Conservation (phyloP, 2,113 vertebrate genomes). For the Plecotus auritus region DNA sequence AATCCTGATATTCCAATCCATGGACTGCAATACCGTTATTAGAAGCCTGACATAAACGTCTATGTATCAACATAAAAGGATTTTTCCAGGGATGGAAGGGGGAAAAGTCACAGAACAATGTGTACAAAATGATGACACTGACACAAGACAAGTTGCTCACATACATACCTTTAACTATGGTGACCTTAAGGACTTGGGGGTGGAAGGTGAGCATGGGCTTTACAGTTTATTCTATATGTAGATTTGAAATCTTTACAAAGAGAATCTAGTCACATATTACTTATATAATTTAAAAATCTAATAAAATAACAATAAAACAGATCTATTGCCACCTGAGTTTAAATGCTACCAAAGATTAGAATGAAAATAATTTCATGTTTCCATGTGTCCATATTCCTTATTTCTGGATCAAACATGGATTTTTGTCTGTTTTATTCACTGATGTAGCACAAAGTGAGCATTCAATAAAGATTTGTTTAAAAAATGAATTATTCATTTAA, state of each 20-base stretch:
- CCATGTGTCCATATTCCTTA: neutral
- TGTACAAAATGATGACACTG: neutral
- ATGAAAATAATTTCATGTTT: neutral
- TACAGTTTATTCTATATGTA: neutral
- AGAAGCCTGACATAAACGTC: neutral
- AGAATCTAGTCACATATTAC: neutral
- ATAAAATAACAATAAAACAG: neutral
- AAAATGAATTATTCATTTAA: neutral
- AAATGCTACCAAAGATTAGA: neutral
- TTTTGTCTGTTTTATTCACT: neutral
- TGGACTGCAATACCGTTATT: neutral
- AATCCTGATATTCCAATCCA: neutral
- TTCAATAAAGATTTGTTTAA: neutral
- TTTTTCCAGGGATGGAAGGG: neutral
- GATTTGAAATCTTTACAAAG: neutral
- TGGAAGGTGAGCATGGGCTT: fast-evolving
- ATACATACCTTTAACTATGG: neutral
- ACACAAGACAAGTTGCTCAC: neutral
- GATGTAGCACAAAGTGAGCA: neutral
- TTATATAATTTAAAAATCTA: neutral
- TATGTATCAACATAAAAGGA: neutral
- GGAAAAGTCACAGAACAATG: neutral
- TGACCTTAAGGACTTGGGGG: neutral
- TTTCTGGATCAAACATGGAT: neutral
- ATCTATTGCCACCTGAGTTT: neutral